Evolutionary conservation across 2,797 vertebrate genomes (phyloP), one percentile per base, ranked within the genome.

Genomic region (Rhinoraja longicauda): DNA sequence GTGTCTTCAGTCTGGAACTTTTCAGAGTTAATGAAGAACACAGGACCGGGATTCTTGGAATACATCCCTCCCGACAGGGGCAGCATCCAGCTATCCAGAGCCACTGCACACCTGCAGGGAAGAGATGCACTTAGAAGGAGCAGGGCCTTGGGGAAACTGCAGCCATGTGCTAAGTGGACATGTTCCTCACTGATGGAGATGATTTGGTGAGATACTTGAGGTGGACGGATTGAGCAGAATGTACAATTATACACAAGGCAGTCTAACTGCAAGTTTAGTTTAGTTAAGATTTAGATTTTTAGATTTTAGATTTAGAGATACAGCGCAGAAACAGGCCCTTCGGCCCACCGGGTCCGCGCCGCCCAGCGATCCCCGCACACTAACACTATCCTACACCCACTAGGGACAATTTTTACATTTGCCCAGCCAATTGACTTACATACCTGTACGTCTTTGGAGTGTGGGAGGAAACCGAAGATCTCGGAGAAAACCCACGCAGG

Each of bases 71-170:
- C 94, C 93, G 97, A 95, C 94, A 97, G 93, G 1, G 97, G 96
- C 93, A 96, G 96, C 96, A 97, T 97, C 97, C 97, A 97, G 81
- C 96, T 94, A 0, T 97, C 97, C 0, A 97, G 94, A 88, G 95
- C 96, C 84, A 97, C 95, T 0, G 96, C 96, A 7, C 97, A 97
- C 79, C 97, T 97, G 93, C 13, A 70, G 39, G 86, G 53, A n/a
- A 39, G 67, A 15, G 93, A n/a, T 19, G 64, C 57, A 36, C 0
- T 64, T 64, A 86, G 10, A 57, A 26, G 29, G 29, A 64, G 59
- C n/a, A 8, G 17, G 70, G 70, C 15, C 19, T 1, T 72, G 70
- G 64, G 64, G 57, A n/a, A 86, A 6, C 13, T n/a, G 29, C 29
- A 32, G 29, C 26, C 26, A 59, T 17, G 15, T 7, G 64, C 13